Percentiles rank a stretch among this genome's conserved stretches.
Conservation (phyloP, 2,113 vertebrate genomes). For the Oenanthe melanoleuca region DNA sequence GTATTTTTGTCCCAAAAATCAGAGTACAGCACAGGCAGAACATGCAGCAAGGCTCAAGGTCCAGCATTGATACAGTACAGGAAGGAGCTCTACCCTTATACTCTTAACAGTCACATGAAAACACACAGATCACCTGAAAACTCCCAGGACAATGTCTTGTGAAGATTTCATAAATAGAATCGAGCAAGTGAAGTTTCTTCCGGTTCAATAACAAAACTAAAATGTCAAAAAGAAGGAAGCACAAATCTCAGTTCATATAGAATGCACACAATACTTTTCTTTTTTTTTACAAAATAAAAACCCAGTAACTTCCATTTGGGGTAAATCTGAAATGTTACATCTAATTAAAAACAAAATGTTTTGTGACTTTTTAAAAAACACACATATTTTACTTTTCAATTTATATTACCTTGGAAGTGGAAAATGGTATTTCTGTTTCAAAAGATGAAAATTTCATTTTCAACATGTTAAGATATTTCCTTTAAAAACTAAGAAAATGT, state of each 20-base stretch:
- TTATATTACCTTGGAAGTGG: not conserved
- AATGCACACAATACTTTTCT: not conserved
- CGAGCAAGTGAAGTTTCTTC: not conserved
- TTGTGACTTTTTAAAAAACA: accelerated
- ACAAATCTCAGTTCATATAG: not conserved
- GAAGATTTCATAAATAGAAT: not conserved
- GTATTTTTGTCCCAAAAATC: not conserved
- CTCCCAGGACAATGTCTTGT: not conserved
- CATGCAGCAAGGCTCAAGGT: not conserved
- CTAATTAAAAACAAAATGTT: not conserved
- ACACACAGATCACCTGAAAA: not conserved
- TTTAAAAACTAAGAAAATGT: not conserved
- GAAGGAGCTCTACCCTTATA: not conserved
- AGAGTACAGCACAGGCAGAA: not conserved
- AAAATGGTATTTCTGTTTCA: not conserved
- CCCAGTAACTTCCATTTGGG: not conserved
- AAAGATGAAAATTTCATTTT: not conserved
- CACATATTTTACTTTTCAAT: not conserved
- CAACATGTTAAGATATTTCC: not conserved
- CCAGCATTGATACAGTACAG: not conserved
- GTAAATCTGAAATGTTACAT: not conserved
- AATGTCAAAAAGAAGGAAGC: not conserved
- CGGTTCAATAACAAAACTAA: not conserved
- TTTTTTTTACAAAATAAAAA: not conserved
- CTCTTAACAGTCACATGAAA: not conserved